Percentiles rank a stretch among this genome's conserved stretches.
These are phyloP conservation scores for Triops longicaudatus DNA, from an alignment of 1,140 invertebrate species.

Conservation along the genomic window DNA sequence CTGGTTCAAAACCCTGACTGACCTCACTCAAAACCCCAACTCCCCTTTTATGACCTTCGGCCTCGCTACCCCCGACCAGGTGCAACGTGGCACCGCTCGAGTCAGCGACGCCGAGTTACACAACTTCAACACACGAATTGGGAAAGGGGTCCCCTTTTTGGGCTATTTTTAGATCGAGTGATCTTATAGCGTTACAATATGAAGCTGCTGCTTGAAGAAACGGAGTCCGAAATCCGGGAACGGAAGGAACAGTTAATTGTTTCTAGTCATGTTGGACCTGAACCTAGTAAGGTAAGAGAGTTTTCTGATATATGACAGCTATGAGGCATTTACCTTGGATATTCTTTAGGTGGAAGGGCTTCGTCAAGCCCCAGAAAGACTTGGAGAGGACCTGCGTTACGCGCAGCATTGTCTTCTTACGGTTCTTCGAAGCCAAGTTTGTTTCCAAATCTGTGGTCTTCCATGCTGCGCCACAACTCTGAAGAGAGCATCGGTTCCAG, in stretches of 20 bases:
- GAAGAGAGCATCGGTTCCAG: background rate
- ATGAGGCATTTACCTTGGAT: too few relatives aligned
- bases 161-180: too few relatives aligned
- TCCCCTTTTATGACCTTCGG: too few relatives aligned
- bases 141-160: too few relatives aligned
- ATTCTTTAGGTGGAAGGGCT: background rate
- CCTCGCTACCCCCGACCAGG: too few relatives aligned
- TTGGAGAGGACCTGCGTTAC: background rate
- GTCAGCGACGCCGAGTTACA: too few relatives aligned
- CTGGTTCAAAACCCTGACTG: too few relatives aligned
- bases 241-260: constrained; percentile 26
- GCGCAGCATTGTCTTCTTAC: background rate
- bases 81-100: too few relatives aligned
- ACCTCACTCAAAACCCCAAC: too few relatives aligned
- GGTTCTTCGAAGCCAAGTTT: background rate
- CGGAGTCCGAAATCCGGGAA: constrained; percentile 23
- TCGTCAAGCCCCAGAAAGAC: background rate
- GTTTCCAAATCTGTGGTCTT: background rate
- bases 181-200: too few relatives aligned
- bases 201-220: constrained; percentile 18
- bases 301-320: too few relatives aligned
- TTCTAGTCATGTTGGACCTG: constrained; percentile 4
- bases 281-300: background rate
- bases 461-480: background rate
- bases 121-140: too few relatives aligned